Evolutionary conservation across 2,888 invertebrate genomes (phyloP).

Genomic region (Drosophila putrida): DNA sequence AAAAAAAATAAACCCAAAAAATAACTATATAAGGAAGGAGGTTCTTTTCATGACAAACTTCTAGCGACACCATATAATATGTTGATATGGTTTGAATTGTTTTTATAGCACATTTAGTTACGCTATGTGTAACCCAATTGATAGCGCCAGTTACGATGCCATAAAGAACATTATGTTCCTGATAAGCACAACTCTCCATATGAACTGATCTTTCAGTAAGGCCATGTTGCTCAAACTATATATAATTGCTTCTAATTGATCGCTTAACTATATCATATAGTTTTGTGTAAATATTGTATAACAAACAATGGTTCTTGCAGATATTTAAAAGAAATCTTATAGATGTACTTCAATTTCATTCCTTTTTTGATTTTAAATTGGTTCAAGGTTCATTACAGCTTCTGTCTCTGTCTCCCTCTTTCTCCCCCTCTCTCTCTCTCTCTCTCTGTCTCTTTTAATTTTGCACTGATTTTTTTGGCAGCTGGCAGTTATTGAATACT

Average conservation of each 20-base stretch:
- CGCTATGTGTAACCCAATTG: not conserved
- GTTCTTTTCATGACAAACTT: not conserved
- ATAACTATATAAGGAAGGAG: not conserved
- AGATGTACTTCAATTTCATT: no score
- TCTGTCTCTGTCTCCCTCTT: not conserved
- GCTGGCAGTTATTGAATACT: constrained; percentile 14
- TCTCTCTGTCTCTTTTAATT: not conserved
- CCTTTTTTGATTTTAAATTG: constrained; percentile 3
- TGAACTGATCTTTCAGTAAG: not conserved
- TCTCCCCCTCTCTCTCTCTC: not conserved
- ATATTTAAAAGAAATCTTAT: no score
- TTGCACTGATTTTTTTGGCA: constrained; percentile 17
- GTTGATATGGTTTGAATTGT: not conserved
- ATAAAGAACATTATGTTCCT: not conserved
- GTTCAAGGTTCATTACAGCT: constrained; percentile 3
- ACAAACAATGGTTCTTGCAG: no score
- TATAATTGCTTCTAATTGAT: not conserved
- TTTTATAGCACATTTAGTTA: not conserved
- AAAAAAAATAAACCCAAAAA: not conserved
- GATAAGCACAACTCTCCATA: not conserved
- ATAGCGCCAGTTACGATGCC: not conserved
- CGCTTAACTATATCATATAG: not conserved
- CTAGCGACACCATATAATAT: not conserved
- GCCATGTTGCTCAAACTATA: not conserved
- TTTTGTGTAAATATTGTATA: not conserved